These are phyloP conservation scores for Bubo scandiacus DNA, from an alignment of 2,113 vertebrate genomes.

Conservation along the genomic window DNA sequence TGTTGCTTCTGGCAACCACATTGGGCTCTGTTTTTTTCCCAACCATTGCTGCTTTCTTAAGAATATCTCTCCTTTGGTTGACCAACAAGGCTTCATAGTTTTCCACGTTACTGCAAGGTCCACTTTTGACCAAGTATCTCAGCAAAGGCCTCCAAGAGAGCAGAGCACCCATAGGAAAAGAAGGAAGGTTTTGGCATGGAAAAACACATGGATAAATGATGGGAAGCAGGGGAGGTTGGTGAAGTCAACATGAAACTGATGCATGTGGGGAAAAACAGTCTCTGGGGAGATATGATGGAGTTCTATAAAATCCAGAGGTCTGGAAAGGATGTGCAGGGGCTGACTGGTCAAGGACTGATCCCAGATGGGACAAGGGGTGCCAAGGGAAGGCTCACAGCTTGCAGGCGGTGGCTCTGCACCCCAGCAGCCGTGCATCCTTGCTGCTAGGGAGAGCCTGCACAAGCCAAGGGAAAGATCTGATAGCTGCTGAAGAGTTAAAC, in stretches of 20 bases:
- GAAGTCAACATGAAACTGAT: background rate
- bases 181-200: background rate
- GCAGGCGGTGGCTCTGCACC: background rate
- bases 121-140: background rate
- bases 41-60: background rate
- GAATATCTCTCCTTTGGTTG: background rate
- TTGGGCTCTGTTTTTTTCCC: background rate
- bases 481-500: background rate
- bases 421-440: background rate
- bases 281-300: background rate
- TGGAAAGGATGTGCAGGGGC: background rate
- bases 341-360: background rate
- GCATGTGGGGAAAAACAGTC: background rate
- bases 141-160: background rate
- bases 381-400: background rate
- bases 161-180: background rate
- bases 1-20: background rate
- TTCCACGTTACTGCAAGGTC: background rate
- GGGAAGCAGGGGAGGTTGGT: background rate
- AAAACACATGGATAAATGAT: background rate
- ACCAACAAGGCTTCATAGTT: background rate
- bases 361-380: background rate
- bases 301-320: background rate
- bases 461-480: background rate
- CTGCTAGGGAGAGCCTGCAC: background rate